A percentile compares a stretch with the other conserved stretches of the same genome.
phyloP scores from a whole-genome alignment of 2,113 vertebrate genomes.

The Pomatorhinus ruficollis region DNA sequence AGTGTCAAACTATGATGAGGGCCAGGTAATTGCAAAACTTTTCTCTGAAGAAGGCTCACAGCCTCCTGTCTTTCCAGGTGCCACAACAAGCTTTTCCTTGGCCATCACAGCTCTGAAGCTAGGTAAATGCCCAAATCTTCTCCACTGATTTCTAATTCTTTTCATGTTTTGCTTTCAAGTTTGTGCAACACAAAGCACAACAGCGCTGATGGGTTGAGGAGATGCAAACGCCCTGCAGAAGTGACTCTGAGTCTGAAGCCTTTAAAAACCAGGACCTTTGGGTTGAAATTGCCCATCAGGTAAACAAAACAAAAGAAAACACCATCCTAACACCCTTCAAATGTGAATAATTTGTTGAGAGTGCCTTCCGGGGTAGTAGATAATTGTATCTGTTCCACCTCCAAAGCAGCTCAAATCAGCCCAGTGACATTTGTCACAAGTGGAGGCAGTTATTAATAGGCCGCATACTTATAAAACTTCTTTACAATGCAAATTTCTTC shows the following conservation, averaged over 20 bases:
- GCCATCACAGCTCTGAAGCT: neutral
- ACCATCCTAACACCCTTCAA: neutral
- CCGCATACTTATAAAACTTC: conserved; percentile 25
- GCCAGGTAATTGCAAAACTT: neutral
- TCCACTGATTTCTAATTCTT: neutral
- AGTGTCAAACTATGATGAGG: neutral
- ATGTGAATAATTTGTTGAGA: neutral
- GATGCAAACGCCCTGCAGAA: neutral
- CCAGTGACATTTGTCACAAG: conserved; percentile 57
- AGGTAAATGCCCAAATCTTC: neutral
- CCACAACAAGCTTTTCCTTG: neutral
- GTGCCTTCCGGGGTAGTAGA: neutral
- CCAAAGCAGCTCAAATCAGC: conserved; percentile 46
- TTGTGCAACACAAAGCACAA: neutral
- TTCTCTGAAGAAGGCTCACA: neutral
- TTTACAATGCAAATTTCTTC: conserved; percentile 57
- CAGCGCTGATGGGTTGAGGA: neutral
- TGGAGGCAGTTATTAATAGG: conserved; percentile 40
- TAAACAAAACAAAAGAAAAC: neutral
- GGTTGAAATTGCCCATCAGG: neutral
- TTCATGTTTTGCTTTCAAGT: neutral
- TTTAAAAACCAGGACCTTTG: neutral
- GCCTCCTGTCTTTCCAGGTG: neutral
- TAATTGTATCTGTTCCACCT: neutral
- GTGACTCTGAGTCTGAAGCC: neutral